Percentiles rank a stretch among this genome's conserved stretches.
These are phyloP conservation scores for Anthopleura sola DNA, from an alignment of 64 coral and sea anemone species.

Conservation along the genomic window DNA sequence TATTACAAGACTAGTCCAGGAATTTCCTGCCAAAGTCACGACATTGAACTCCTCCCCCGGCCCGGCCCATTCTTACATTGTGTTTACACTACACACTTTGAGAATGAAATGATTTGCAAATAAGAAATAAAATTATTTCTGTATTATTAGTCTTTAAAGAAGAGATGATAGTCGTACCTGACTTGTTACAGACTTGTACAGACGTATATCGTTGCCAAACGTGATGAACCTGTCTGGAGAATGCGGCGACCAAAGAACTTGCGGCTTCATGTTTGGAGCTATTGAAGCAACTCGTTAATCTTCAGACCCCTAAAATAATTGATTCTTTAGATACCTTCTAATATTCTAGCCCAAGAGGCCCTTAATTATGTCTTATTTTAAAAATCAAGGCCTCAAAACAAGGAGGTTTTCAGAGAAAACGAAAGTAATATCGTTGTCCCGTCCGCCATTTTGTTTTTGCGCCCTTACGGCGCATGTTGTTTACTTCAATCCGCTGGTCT, in stretches of 20 bases:
- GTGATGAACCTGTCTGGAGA: constrained; percentile 84
- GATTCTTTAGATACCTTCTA: neutral
- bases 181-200: constrained; percentile 66
- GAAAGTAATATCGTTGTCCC: neutral
- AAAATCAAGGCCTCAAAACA: neutral
- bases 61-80: too few species aligned
- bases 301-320: neutral
- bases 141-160: too few species aligned
- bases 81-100: too few species aligned
- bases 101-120: too few species aligned
- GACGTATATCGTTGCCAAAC: constrained; percentile 75
- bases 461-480: neutral
- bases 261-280: constrained; percentile 49
- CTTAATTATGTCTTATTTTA: neutral
- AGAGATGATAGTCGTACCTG: constrained; percentile 35
- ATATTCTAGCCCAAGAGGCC: neutral
- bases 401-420: neutral
- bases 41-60: too few species aligned
- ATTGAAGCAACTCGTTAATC: neutral
- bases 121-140: too few species aligned
- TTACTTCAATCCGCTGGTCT: neutral
- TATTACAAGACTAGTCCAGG: neutral
- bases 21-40: neutral
- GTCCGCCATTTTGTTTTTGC: constrained; percentile 30
- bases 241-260: constrained; percentile 80